Conservation (phyloP, 2,888 invertebrate species). For the Drosophila niveifrons region DNA sequence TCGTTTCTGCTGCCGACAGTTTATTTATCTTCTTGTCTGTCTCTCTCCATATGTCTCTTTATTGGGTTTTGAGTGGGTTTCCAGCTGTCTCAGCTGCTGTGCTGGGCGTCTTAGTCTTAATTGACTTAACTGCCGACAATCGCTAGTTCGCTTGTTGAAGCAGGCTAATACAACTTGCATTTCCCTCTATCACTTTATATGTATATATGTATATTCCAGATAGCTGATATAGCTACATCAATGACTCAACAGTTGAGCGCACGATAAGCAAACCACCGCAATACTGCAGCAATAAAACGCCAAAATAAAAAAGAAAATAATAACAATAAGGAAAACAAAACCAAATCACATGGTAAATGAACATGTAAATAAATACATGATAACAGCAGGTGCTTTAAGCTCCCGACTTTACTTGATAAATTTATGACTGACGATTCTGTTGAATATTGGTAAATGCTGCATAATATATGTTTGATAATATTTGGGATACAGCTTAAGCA, state of each 20-base stretch:
- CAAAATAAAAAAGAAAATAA: constrained; percentile 29
- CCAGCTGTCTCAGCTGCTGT: constrained; percentile 34
- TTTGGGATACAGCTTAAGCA: neutral
- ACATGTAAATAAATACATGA: constrained; percentile 24
- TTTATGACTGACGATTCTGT: constrained; percentile 20
- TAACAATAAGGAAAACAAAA: constrained; percentile 15
- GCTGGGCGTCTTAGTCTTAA: constrained; percentile 40
- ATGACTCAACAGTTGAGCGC: constrained; percentile 73
- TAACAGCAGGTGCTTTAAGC: constrained; percentile 29
- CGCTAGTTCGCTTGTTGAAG: constrained; percentile 14
- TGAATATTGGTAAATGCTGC: constrained; percentile 1
- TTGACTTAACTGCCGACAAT: constrained; percentile 43
- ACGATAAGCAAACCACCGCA: constrained; percentile 60
- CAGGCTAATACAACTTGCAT: constrained; percentile 14
- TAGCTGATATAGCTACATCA: constrained; percentile 1
- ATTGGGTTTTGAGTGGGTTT: constrained; percentile 13
- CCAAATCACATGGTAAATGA: neutral
- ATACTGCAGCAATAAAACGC: constrained; percentile 26
- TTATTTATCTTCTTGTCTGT: constrained; percentile 20
- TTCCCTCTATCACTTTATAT: constrained; percentile 23
- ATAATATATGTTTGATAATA: neutral
- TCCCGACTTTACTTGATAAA: constrained; percentile 26
- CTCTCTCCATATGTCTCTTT: constrained; percentile 4
- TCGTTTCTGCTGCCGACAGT: constrained; percentile 48
- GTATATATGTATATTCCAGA: constrained; percentile 6